phyloP scores from a whole-genome alignment of 2,113 vertebrate genomes.

The Numida meleagris region DNA sequence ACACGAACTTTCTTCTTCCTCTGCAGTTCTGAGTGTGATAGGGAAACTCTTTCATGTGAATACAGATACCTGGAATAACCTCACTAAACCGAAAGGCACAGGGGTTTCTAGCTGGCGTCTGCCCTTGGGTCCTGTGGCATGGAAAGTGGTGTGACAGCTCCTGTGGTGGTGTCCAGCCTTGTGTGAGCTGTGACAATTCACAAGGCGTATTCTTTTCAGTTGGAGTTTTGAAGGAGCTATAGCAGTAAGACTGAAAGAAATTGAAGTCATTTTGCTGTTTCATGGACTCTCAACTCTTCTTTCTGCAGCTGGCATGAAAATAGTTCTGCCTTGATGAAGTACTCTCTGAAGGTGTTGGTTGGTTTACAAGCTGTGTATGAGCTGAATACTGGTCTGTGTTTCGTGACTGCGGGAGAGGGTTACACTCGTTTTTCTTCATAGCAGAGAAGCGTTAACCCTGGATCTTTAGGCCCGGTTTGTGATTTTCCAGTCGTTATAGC shows the following conservation, averaged over 20 bases:
- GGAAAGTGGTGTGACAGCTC: not conserved
- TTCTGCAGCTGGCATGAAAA: not conserved
- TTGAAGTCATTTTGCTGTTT: not conserved
- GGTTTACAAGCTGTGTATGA: not conserved
- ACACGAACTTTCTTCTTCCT: not conserved
- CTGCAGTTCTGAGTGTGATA: not conserved
- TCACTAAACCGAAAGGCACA: not conserved
- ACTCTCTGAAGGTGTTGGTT: not conserved
- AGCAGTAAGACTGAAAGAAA: not conserved
- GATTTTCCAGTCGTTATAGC: not conserved
- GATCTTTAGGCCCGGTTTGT: not conserved
- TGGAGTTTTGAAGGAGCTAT: not conserved
- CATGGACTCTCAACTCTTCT: not conserved
- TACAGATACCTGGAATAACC: not conserved
- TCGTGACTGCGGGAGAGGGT: not conserved
- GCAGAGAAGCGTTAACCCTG: not conserved
- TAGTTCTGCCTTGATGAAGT: not conserved
- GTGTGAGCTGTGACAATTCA: not conserved
- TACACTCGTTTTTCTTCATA: not conserved
- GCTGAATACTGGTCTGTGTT: not conserved
- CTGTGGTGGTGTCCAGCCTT: not conserved
- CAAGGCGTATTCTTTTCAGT: not conserved
- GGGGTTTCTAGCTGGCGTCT: not conserved
- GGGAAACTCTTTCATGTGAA: not conserved
- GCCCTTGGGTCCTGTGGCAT: not conserved